Base-by-base conservation (phyloP, 2,113 vertebrate genomes). In the Onychorhynchus coronatus region DNA sequence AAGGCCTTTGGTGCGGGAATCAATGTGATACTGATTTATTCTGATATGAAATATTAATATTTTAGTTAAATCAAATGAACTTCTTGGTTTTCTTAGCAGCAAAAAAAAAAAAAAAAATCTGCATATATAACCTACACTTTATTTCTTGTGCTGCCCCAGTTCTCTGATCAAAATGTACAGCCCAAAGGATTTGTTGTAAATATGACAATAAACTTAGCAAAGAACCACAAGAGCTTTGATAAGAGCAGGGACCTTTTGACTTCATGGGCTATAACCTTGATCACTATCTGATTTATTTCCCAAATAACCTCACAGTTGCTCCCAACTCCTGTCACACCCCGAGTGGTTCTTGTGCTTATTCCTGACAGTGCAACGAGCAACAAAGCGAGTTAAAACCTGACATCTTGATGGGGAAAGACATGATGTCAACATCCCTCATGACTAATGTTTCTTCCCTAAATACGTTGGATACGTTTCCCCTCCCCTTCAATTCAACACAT, bases 311-410 rank as follows among this genome's bases (percentile, higher is more conserved):
- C 19, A 0, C 90, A 59, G 58, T 59, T 80, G 23, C 46, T 59
- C 61, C 62, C 77, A 61, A 6, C 24, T 61, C 87, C 80, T 88
- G 65, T 37, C 47, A 30, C 66, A 31, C 44, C 30, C n/a, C 18
- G 61, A 9, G 41, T 84, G 81, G 14, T 68, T 85, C 68, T 83
- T 9, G 3, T 14, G 11, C 83, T 84, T 49, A 47, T 49, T 89
- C 70, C 47, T 52, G 58, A 65, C 3, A 7, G 46, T 63, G 72
- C 87, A 82, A 41, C 30, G 59, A 59, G 78, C 68, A 68, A 61
- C 13, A 85, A 22, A 94, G 31, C 63, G 1, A 95, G 88, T 96
- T 96, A 71, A 96, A 97, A 96, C 88, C 47, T 53, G 35, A 78
- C 75, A 82, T 77, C 89, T 56, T n/a, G 25, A 59, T 76, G 49